Percentiles rank a stretch among this genome's conserved stretches.
Conservation (phyloP, 2,113 vertebrate genomes). For the Piaya cayana region DNA sequence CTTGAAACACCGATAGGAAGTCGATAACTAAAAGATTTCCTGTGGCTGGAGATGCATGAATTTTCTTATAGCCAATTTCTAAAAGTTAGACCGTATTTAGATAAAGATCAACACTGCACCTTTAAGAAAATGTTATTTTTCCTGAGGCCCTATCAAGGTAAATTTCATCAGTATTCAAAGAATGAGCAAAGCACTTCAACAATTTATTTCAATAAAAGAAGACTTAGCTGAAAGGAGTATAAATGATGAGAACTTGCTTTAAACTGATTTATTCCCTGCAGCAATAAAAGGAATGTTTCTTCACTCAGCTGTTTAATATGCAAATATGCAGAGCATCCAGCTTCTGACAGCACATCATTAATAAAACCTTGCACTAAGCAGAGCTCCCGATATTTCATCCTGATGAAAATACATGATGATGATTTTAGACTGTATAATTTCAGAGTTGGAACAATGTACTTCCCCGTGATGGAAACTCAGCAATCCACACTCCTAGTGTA, state of each 20-base stretch:
- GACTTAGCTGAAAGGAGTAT: slow-evolving; percentile 92
- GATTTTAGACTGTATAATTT: slow-evolving; percentile 97
- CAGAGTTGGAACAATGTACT: slow-evolving; percentile 85
- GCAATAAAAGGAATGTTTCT: slow-evolving; percentile 96
- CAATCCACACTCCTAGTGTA: slow-evolving; percentile 51
- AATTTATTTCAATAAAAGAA: slow-evolving; percentile 96
- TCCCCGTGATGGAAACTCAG: slow-evolving; percentile 76
- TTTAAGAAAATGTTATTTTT: slow-evolving; percentile 85
- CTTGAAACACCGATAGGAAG: neutral
- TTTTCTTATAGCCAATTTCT: slow-evolving; percentile 43
- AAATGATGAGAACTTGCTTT: slow-evolving; percentile 96
- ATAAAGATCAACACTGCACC: slow-evolving; percentile 73
- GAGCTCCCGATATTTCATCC: slow-evolving; percentile 96
- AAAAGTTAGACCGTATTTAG: slow-evolving; percentile 43
- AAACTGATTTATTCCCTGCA: slow-evolving; percentile 98
- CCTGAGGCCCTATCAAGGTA: slow-evolving; percentile 83
- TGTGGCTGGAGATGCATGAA: neutral
- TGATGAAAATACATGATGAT: slow-evolving; percentile 99
- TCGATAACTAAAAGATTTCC: neutral
- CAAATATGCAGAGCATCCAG: slow-evolving; percentile 99
- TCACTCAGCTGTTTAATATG: slow-evolving; percentile 98
- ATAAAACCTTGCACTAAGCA: slow-evolving; percentile 95
- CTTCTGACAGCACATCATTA: slow-evolving; percentile 97
- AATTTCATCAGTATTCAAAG: slow-evolving; percentile 89
- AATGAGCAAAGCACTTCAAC: slow-evolving; percentile 90